phyloP scores from a whole-genome alignment of 1,140 invertebrate species.

The Procambarus virginalis region DNA sequence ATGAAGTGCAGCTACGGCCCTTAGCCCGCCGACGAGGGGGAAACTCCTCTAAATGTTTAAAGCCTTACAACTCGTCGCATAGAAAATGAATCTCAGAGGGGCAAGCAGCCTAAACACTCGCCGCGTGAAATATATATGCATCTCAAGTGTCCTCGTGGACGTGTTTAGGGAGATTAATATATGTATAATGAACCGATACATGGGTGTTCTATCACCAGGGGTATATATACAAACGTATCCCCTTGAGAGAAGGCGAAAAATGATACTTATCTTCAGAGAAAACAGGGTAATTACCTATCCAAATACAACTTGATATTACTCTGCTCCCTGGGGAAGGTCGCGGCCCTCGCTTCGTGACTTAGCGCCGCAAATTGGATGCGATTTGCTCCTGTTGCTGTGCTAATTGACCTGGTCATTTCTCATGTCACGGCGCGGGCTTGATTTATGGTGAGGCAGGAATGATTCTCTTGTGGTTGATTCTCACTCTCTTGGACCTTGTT shows the following conservation, averaged over 20 bases:
- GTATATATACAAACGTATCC: background rate
- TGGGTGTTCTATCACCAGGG: background rate
- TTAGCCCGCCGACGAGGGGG: background rate
- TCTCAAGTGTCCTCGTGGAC: slow-evolving; percentile 3
- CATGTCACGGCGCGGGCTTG: background rate
- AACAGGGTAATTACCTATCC: slow-evolving; percentile 42
- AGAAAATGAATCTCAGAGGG: background rate
- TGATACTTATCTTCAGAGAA: slow-evolving; percentile 23
- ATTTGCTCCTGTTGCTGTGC: slow-evolving; percentile 29
- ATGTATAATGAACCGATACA: background rate
- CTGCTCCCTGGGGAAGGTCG: background rate
- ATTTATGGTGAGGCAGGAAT: background rate
- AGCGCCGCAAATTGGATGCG: slow-evolving; percentile 25
- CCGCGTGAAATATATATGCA: background rate
- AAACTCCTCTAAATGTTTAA: background rate
- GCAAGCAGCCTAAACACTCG: background rate
- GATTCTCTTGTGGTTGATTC: background rate
- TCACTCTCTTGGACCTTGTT: background rate
- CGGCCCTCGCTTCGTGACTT: background rate
- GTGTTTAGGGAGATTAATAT: background rate
- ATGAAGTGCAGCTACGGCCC: background rate
- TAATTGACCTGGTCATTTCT: slow-evolving; percentile 15
- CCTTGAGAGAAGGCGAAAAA: slow-evolving; percentile 12
- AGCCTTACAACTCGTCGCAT: background rate
- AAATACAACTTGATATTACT: slow-evolving; percentile 44